These are phyloP conservation scores for Ptychochromis oligacanthus DNA, from an alignment of 2,113 vertebrate genomes.

Conservation along the genomic window DNA sequence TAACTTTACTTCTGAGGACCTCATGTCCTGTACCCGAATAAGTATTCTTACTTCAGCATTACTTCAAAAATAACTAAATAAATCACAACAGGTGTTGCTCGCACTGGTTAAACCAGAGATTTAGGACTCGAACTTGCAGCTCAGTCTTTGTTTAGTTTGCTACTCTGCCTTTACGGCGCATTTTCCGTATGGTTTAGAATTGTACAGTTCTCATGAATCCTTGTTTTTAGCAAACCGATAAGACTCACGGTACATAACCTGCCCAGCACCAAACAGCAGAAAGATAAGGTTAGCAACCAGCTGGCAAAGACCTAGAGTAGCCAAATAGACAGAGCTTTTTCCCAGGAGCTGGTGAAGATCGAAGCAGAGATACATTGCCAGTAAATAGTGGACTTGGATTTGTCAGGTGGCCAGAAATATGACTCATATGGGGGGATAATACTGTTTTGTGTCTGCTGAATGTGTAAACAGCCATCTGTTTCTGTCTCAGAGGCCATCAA, in stretches of 20 bases:
- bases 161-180: constrained; percentile 4
- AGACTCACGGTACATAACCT: background rate
- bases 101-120: background rate
- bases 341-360: background rate
- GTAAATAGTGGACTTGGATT: constrained; percentile 2
- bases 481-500: background rate
- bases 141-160: background rate
- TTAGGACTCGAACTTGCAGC: background rate
- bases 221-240: constrained; percentile 36
- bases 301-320: background rate
- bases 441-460: background rate
- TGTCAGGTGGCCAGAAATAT: background rate
- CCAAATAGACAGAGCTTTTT: background rate
- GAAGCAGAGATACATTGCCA: background rate
- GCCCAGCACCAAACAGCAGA: background rate
- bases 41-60: background rate
- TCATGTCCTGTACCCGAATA: background rate
- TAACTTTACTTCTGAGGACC: constrained; percentile 11
- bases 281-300: background rate
- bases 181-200: constrained; percentile 1
- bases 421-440: background rate
- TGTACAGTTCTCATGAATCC: background rate
- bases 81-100: background rate
- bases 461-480: background rate
- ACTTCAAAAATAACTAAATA: background rate